These are phyloP conservation scores for Fragum whitleyi DNA, from an alignment of 2,888 invertebrate species.

Conservation along the genomic window DNA sequence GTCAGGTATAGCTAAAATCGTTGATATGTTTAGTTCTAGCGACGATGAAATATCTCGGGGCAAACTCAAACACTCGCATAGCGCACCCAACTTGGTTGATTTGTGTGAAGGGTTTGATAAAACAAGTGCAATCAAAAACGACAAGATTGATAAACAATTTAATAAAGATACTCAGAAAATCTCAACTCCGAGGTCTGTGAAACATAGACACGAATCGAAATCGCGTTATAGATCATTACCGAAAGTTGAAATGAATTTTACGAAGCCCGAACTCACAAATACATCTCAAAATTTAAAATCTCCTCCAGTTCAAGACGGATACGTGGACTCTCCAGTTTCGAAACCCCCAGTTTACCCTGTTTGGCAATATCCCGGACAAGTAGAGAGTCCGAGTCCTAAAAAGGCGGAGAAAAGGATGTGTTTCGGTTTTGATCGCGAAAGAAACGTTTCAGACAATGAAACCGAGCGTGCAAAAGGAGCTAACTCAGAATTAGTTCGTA, in stretches of 20 bases:
- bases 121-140: constrained; percentile 22
- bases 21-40: constrained; percentile 78
- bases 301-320: constrained; percentile 21
- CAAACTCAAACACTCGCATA: constrained; percentile 73
- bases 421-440: constrained; percentile 34
- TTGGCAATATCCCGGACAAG: constrained; percentile 62
- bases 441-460: constrained; percentile 48
- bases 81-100: constrained; percentile 79
- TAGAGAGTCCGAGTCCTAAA: constrained; percentile 38
- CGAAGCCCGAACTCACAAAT: constrained; percentile 20
- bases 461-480: constrained; percentile 12
- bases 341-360: constrained; percentile 73
- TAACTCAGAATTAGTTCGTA: constrained; percentile 5
- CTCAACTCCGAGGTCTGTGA: constrained; percentile 68
- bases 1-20: constrained; percentile 76
- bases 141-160: constrained; percentile 40
- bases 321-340: constrained; percentile 58
- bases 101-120: constrained; percentile 44
- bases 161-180: not conserved
- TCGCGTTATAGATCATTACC: constrained; percentile 56
- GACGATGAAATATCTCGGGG: constrained; percentile 71
- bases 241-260: constrained; percentile 46
- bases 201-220: constrained; percentile 71
- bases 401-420: constrained; percentile 25
- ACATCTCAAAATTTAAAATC: not conserved